Evolutionary conservation across 1,140 invertebrate species (phyloP), one percentile per base, ranked within the genome.

Genomic region (Calliphora vicina): DNA sequence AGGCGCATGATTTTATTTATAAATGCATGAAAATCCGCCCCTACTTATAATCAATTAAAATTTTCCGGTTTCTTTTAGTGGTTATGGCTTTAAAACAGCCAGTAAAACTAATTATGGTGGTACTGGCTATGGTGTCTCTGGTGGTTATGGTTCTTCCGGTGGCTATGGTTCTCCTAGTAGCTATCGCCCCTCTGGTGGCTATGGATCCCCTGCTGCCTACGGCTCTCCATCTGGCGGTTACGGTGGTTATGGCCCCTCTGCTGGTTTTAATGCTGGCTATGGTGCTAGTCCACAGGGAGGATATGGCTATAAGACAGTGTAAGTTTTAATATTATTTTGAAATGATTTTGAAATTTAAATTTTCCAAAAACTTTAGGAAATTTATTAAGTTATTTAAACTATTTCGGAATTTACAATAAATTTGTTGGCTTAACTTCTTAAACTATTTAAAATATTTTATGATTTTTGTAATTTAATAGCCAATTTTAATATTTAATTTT

Each of bases 271-370:
- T n/a, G 2, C 27, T 25, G 73, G 73, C 26, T 78, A 78, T 35
- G 73, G 74, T 42, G 73, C 73, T 13, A 45, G 35, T 82, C 15
- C 61, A 43, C 13, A 27, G 15, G 74, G 45, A 13, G 50, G 57
- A 71, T 78, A 42, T 80, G 73, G 76, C n/a, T 80, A 27, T 78
- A 83, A 71, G 23, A 78, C 74, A 5, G 25, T 23, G 74, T 78
- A 25, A 78, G 74, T 78, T 13, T 5, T 23, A 20, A 67, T 23
- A 8, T 67, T 67, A 23, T 23, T 17, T 50, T 17, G 12, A 50
- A 1, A 0, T 15, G 10, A 2, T 35, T 35, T 35, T 0, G 10
- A 35, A 35, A 35, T 35, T 35, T 6, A 2, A 35, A 35, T 35
- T 35, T 35, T 35, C 10, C 29, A 35, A 35, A 35, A 29, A 29